A percentile compares a stretch with the other conserved stretches of the same genome.
Evolutionary conservation across 2,888 invertebrate genomes (phyloP).

Genomic region (Diadegma fenestrale): DNA sequence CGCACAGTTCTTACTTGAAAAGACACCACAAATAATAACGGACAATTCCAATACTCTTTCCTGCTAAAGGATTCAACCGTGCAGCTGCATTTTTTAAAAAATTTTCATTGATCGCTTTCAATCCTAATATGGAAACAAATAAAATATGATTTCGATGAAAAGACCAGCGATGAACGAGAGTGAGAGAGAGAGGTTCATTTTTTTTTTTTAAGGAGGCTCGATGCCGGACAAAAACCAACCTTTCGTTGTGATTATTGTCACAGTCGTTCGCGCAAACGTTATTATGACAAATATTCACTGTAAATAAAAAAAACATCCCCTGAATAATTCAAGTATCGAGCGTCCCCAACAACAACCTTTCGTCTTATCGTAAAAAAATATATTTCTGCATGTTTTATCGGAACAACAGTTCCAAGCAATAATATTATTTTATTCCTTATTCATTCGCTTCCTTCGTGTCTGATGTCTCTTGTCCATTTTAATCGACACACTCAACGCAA

Average conservation of each 20-base stretch:
- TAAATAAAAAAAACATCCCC: not conserved
- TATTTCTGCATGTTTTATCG: not conserved
- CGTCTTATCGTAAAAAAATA: conserved; percentile 39
- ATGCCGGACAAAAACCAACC: not conserved
- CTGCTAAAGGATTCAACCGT: conserved; percentile 67
- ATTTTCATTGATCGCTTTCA: not conserved
- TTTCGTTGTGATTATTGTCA: not conserved
- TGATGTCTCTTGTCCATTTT: not conserved
- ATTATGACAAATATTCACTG: not conserved
- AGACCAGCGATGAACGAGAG: conserved; percentile 58
- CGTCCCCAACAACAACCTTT: conserved; percentile 28
- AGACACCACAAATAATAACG: conserved; percentile 61
- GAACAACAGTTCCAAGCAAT: not conserved
- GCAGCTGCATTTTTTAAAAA: conserved; percentile 5
- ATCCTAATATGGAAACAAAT: not conserved
- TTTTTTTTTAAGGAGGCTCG: conserved; percentile 18
- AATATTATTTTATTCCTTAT: not conserved
- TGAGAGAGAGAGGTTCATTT: conserved; percentile 57
- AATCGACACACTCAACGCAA: not conserved
- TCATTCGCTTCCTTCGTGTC: not conserved
- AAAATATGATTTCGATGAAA: conserved; percentile 44
- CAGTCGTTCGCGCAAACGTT: not conserved
- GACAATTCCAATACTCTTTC: conserved; percentile 66
- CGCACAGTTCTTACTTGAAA: conserved; percentile 56
- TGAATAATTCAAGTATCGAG: conserved; percentile 3